Evolutionary conservation across 30 jellyfish, hydroid and myxozoan species (phyloP), one percentile per base, ranked within the genome.

Genomic region (Sanderia malayensis): DNA sequence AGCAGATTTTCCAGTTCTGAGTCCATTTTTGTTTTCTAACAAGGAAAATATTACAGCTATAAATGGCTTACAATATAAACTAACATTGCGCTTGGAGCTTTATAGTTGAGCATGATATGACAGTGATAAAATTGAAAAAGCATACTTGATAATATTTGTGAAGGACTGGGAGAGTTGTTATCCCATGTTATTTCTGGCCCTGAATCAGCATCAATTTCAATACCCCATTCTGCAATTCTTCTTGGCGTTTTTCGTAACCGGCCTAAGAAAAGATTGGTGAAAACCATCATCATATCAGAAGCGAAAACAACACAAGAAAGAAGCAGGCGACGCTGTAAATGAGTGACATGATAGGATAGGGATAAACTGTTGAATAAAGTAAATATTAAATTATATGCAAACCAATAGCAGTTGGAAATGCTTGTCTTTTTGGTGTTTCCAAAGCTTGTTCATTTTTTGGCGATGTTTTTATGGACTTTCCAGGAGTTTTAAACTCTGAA

Each of bases 141-240:
- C 55, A 1, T 44, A 61, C 89, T 66, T 64, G 25, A 32, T 25
- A 83, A 58, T n/a, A 77, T 75, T 20, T 22, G 60, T 18, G 89
- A 21, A 61, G 98, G 98, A 49, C 98, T 83, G n/a, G 95, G 98
- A 30, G 96, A 83, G 55, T 90, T 81, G 58, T 90, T 84, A 60
- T 90, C 96, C 98, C 98, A 90, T 23, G 73, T 73, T 33, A 90
- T 90, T 78, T 90, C 98, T 17, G 94, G 87, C 1, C 88, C 88
- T 13, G 96, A 84, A 26, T 90, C 98, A 70, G 58, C 61, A 18
- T 92, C 74, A 44, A 82, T 81, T 22, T 29, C 70, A 61, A 6
- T 17, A 9, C 82, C 73, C 83, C 96, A 75, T 15, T 92, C 82
- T 49, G 96, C 89, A 18, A 78, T 61, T 70, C 89, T 47, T 44